Base-by-base conservation (phyloP, 2,797 vertebrate species). In the Oceanodroma leucorhoa region DNA sequence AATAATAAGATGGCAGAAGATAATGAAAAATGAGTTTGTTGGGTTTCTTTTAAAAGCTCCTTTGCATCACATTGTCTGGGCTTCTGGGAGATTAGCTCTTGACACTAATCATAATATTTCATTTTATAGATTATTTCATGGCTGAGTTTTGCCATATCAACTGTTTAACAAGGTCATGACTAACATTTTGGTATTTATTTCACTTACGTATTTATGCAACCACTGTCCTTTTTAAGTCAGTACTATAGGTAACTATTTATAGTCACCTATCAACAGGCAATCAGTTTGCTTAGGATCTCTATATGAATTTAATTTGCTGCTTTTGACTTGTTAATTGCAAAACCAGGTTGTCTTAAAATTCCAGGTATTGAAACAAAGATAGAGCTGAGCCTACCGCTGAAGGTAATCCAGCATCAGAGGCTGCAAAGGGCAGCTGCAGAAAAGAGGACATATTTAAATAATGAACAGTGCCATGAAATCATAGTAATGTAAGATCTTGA, bases 1-100 rank as follows among this genome's bases (percentile, higher is more conserved):
- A 94, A 71, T 96, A 88, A 60, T 83, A 83, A 92, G 88, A 60
- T 87, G 41, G 54, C 58, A 89, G 79, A 87, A 92, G 80, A 90
- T 82, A 66, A 73, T 80, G 77, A 84, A 83, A 95, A 91, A 86
- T 75, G 41, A 78, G 48, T 84, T 80, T 87, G 66, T 91, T 93
- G 4, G 17, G 34, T 65, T 81, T 91, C 38, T 83, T 90, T 81
- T 81, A 90, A 96, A 88, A 78, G 62, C 72, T 92, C n/a, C 71
- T 97, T 95, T 94, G 62, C 38, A 66, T 93, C 34, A 45, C 22
- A 22, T 62, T 91, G 38, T 55, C 46, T 72, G 46, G 48, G 36
- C n/a, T 95, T 92, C 55, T 66, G 76, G 32, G 85, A 91, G 86
- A 92, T 71, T 69, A 91, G 36, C 70, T 94, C 65, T 81, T 88